Base-by-base conservation (phyloP, 2,113 vertebrate species). In the Sorex fumeus region DNA sequence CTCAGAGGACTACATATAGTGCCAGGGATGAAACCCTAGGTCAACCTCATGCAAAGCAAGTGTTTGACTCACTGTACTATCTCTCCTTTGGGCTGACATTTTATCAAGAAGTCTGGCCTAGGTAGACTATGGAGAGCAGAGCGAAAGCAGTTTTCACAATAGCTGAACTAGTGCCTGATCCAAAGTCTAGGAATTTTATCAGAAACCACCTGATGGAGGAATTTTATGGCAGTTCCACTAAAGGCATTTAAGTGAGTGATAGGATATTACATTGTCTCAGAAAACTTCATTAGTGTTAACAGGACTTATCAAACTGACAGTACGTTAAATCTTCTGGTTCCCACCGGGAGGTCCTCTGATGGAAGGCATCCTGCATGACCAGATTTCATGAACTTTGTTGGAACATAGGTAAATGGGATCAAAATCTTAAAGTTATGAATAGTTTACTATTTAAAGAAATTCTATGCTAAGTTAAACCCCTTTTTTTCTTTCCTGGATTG, bases 131-230 rank as follows among this genome's bases (percentile, higher is more conserved):
- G 45, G n/a, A 85, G 45, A 50, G 19, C 5, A 43, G 43, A 15
- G 8, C 72, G 6, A 50, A 50, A 10, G 13, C 66, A 85, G 69
- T 79, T 79, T 93, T 89, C 64, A 84, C 27, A 77, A 27, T 43
- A 62, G 18, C 76, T 40, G 40, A 50, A 88, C 64, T 53, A 81
- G 36, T 75, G 21, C 62, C 75, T 87, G 34, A 91, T 77, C 72
- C 70, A 66, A 89, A 95, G 34, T 90, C 84, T 87, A 50, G 74
- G 69, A 79, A 90, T 93, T 91, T 93, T 74, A 91, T 18, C 60
- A n/a, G 79, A 87, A 91, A 82, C 34, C n/a, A 60, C 32, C 57
- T 50, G 43, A 21, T 23, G 79, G 74, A 76, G 69, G 34, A 92
- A 82, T 67, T 79, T 79, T 71, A 90, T 86, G 74, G 92, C 88